Percentiles rank a stretch among this genome's conserved stretches.
Conservation (phyloP, 1,140 invertebrate species). For the Agrilus planipennis region DNA sequence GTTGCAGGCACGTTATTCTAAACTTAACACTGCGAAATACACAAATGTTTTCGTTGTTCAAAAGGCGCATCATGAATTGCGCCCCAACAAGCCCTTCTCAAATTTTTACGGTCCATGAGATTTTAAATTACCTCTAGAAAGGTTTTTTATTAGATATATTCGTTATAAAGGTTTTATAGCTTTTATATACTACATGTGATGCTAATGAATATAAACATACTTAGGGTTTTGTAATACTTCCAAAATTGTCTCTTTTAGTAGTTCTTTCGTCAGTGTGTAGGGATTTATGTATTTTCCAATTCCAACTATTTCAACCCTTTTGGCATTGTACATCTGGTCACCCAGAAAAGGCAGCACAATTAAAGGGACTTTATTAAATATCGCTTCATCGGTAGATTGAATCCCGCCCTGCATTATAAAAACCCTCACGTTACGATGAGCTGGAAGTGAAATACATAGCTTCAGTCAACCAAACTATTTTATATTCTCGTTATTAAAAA, state of each 20-base stretch:
- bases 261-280: constrained; percentile 8
- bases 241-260: constrained; percentile 8
- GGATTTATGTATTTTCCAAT: constrained; percentile 15
- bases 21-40: no score
- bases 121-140: no score
- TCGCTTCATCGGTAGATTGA: constrained; percentile 35
- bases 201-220: constrained; percentile 5
- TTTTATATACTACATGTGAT: neutral
- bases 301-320: constrained; percentile 12
- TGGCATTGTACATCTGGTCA: constrained; percentile 27
- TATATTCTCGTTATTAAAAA: no score
- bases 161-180: no score
- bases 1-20: no score
- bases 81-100: no score
- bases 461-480: no score
- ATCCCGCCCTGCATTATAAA: constrained; percentile 40
- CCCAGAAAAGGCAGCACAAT: constrained; percentile 32
- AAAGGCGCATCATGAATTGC: no score
- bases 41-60: no score
- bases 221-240: constrained; percentile 13
- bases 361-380: constrained; percentile 37
- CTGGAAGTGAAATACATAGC: constrained; percentile 10
- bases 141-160: no score
- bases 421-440: constrained; percentile 28
- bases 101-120: no score